Evolutionary conservation across 2,113 vertebrate species (phyloP).

Genomic region (Syngnathus scovelli): DNA sequence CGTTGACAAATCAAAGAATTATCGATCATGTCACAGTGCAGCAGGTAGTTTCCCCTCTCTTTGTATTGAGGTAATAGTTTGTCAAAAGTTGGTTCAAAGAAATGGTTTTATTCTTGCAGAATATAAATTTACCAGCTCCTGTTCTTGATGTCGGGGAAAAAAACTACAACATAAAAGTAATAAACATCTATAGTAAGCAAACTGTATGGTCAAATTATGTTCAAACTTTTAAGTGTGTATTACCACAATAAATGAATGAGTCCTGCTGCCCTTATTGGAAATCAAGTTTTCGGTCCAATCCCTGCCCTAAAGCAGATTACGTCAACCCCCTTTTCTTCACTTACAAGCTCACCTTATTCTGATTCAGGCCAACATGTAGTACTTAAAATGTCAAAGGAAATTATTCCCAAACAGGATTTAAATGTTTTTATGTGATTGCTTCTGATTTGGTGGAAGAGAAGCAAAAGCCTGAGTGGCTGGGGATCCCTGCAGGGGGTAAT

Average conservation of each 20-base stretch:
- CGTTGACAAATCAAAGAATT: constrained; percentile 60
- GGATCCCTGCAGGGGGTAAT: constrained; percentile 45
- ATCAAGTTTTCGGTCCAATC: constrained; percentile 12
- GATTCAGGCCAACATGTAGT: neutral
- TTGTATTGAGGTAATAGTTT: constrained; percentile 55
- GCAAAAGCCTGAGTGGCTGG: constrained; percentile 5
- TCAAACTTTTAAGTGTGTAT: constrained; percentile 31
- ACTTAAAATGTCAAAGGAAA: constrained; percentile 8
- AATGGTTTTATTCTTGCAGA: constrained; percentile 34
- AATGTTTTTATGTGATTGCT: neutral
- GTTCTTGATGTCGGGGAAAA: constrained; percentile 18
- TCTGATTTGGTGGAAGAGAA: constrained; percentile 5
- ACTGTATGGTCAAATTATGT: constrained; percentile 19
- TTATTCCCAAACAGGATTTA: neutral
- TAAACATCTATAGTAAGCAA: constrained; percentile 6
- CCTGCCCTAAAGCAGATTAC: constrained; percentile 17
- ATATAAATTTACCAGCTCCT: constrained; percentile 28
- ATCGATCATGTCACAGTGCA: constrained; percentile 27
- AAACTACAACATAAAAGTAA: constrained; percentile 30
- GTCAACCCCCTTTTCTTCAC: neutral
- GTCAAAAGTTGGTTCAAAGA: constrained; percentile 43
- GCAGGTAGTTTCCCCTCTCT: constrained; percentile 20
- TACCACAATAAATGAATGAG: constrained; percentile 41
- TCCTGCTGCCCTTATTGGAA: constrained; percentile 33
- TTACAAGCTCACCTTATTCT: neutral